Base-by-base conservation (phyloP, 1,140 invertebrate genomes). In the Drosophila kurseongensis region DNA sequence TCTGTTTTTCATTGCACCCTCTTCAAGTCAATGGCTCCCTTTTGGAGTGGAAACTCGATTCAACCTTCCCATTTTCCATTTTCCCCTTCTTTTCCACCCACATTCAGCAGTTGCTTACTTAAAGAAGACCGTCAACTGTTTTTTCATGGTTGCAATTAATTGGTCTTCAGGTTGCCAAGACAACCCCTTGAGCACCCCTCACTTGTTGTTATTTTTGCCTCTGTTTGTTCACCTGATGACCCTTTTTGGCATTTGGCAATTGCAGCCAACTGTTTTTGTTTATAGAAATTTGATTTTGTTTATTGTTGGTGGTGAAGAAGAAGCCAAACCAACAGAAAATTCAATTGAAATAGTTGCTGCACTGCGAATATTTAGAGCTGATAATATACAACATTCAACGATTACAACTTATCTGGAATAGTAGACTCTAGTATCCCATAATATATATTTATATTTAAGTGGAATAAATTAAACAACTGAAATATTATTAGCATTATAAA, bases 281-380 rank as follows among this genome's bases (percentile, higher is more conserved):
- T 75, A 78, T 81, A 71, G 61, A 86, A 86, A 86, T 86, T 86
- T 81, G 78, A 86, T 86, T 81, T 81, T 86, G 82, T 85, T 85
- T 85, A 85, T 86, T 80, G 52, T 81, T 80, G 29, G 57, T 50
- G 52, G 40, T 29, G 42, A 27, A 10, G 42, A 6, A 57, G 47
- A 48, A 36, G 27, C 38, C 47, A 32, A 3, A 32, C 16, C 23
- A 38, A 45, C 8, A 35, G 9, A 60, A 80, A 57, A 51, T 55
- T 45, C 59, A 57, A 72, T 42, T 45, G 51, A 56, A 76, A 51
- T 81, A 62, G 51, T 75, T 55, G 12, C 9, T 32, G 36, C 65
- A 58, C 65, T 35, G 45, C 1, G 16, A 32, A 32, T 32, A 32
- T 7, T 32, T 32, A 32, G 29, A 32, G 29, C 29, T 1, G 6